These are phyloP conservation scores for Drosophila falleni DNA, from an alignment of 2,888 invertebrate genomes.

Conservation along the genomic window DNA sequence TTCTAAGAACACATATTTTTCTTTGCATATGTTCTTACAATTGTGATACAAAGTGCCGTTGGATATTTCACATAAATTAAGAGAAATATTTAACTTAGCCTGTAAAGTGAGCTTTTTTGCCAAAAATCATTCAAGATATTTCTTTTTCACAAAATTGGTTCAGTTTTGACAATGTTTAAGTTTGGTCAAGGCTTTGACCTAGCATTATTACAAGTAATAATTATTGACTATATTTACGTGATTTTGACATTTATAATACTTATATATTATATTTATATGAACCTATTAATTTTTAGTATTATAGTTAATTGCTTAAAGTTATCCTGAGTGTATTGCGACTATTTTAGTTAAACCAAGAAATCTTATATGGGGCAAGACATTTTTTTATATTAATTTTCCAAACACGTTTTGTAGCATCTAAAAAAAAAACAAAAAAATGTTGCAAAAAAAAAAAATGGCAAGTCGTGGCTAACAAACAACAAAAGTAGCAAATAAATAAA, in stretches of 20 bases:
- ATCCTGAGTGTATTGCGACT: background rate
- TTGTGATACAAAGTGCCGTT: conserved; percentile 16
- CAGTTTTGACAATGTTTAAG: too few species aligned
- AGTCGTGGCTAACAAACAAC: conserved; percentile 38
- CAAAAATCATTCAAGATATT: background rate
- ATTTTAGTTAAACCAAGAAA: background rate
- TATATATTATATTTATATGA: too few species aligned
- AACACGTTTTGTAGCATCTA: conserved; percentile 55
- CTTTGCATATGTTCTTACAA: conserved; percentile 25
- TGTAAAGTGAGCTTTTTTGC: background rate
- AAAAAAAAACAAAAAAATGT: conserved; percentile 23
- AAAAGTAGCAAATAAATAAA: conserved; percentile 9
- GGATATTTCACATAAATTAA: conserved; percentile 31
- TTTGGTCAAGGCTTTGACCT: too few species aligned
- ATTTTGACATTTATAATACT: too few species aligned
- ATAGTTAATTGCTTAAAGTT: too few species aligned
- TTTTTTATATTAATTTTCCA: conserved; percentile 67
- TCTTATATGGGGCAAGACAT: conserved; percentile 15
- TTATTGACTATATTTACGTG: too few species aligned
- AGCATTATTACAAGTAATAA: too few species aligned
- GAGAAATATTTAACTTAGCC: conserved; percentile 5
- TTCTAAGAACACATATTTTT: conserved; percentile 1
- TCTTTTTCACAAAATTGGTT: too few species aligned
- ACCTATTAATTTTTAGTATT: too few species aligned
- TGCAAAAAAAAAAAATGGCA: conserved; percentile 41